Conservation (phyloP, 2,888 invertebrate species). For the Dugesia japonica region DNA sequence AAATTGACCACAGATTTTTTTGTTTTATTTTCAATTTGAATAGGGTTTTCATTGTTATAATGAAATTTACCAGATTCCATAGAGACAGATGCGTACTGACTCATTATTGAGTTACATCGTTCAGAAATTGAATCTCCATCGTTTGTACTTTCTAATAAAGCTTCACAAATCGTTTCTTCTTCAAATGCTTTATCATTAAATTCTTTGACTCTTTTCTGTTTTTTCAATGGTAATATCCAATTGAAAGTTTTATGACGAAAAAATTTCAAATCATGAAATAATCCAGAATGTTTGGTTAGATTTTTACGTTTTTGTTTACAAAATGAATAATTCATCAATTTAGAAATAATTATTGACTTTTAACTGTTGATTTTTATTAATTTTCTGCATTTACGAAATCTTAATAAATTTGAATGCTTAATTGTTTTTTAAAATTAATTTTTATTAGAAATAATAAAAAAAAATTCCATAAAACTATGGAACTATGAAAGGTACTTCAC, state of each 20-base stretch:
- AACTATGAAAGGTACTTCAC: too few relatives aligned
- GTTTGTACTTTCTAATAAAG: neutral
- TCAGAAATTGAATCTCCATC: neutral
- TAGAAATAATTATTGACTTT: too few relatives aligned
- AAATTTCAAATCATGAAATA: neutral
- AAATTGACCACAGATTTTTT: neutral
- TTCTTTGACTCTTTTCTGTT: neutral
- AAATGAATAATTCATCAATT: too few relatives aligned
- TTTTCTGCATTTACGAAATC: too few relatives aligned
- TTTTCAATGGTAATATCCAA: neutral
- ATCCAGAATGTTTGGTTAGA: too few relatives aligned
- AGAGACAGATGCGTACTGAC: neutral
- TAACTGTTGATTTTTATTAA: too few relatives aligned
- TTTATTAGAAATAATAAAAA: too few relatives aligned
- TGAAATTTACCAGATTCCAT: neutral
- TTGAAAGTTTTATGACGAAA: neutral
- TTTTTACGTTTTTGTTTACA: too few relatives aligned
- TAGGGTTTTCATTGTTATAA: neutral
- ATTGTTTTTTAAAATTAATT: too few relatives aligned
- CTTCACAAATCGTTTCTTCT: neutral
- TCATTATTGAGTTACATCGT: neutral
- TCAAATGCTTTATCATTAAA: neutral
- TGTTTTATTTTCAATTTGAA: neutral
- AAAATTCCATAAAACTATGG: too few relatives aligned
- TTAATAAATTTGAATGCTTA: too few relatives aligned